These are phyloP conservation scores for Scleropages formosus DNA, from an alignment of 2,797 vertebrate genomes.

Conservation along the genomic window DNA sequence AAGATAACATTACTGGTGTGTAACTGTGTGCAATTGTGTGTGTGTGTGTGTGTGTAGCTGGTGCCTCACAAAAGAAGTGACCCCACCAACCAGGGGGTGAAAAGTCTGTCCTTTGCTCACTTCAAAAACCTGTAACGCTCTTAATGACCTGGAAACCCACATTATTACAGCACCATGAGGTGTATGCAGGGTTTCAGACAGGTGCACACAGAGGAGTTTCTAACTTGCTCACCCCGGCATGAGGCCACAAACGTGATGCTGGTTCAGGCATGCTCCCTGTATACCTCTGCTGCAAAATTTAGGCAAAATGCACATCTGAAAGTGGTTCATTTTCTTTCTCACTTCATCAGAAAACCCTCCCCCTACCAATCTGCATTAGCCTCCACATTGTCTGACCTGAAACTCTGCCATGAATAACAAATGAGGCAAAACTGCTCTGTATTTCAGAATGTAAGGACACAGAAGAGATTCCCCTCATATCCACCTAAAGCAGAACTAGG, in stretches of 20 bases:
- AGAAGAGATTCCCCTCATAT: background rate
- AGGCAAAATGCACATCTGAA: background rate
- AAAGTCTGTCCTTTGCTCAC: background rate
- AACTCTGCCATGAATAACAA: no score
- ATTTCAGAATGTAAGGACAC: background rate
- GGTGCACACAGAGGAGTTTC: no score
- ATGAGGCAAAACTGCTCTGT: background rate
- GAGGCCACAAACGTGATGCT: background rate
- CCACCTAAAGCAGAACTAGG: conserved; percentile 32
- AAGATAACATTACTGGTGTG: conserved; percentile 89
- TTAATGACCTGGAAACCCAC: background rate
- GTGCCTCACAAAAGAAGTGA: conserved; percentile 35
- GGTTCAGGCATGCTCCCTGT: background rate
- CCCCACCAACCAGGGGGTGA: background rate
- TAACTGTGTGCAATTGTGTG: conserved; percentile 62
- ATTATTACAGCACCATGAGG: background rate
- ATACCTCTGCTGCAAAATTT: background rate
- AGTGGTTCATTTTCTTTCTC: no score
- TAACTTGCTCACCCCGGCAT: no score
- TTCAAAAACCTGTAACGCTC: background rate
- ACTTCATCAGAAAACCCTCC: background rate
- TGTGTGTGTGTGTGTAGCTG: conserved; percentile 51
- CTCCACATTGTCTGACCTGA: no score
- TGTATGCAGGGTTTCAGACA: background rate
- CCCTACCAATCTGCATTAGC: background rate